Evolutionary conservation across 2,888 invertebrate genomes (phyloP).

Genomic region (Heliconius cydno): DNA sequence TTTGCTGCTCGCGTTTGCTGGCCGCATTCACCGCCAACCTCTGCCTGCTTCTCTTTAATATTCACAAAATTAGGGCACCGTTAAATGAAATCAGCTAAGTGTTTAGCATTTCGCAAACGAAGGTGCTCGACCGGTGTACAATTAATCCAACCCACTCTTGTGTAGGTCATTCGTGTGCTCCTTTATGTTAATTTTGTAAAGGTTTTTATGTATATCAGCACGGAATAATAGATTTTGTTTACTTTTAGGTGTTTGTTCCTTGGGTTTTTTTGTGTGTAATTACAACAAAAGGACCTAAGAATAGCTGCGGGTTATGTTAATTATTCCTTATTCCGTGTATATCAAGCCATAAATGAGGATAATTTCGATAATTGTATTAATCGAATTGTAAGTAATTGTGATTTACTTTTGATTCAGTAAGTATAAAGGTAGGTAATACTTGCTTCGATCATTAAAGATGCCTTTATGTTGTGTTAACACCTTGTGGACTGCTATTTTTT

Average conservation of each 20-base stretch:
- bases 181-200: constrained; percentile 40
- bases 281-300: not conserved
- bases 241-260: not conserved
- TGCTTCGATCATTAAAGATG: too few species aligned
- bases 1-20: constrained; percentile 47
- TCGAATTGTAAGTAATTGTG: not conserved
- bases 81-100: constrained; percentile 33
- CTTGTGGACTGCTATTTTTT: too few species aligned
- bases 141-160: constrained; percentile 38
- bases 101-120: constrained; percentile 25
- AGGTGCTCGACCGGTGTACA: constrained; percentile 26
- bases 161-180: constrained; percentile 34
- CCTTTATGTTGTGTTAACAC: too few species aligned
- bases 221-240: constrained; percentile 24
- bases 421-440: too few species aligned
- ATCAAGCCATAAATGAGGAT: not conserved
- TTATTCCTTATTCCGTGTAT: too few species aligned
- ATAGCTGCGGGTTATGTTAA: not conserved
- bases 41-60: constrained; percentile 35
- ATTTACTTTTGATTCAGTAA: too few species aligned
- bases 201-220: constrained; percentile 28
- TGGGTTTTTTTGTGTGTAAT: not conserved
- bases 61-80: constrained; percentile 34
- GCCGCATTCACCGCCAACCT: constrained; percentile 34
- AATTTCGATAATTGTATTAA: not conserved